Evolutionary conservation across 2,113 vertebrate genomes (phyloP), one percentile per base, ranked within the genome.

Genomic region (Scortum barcoo): DNA sequence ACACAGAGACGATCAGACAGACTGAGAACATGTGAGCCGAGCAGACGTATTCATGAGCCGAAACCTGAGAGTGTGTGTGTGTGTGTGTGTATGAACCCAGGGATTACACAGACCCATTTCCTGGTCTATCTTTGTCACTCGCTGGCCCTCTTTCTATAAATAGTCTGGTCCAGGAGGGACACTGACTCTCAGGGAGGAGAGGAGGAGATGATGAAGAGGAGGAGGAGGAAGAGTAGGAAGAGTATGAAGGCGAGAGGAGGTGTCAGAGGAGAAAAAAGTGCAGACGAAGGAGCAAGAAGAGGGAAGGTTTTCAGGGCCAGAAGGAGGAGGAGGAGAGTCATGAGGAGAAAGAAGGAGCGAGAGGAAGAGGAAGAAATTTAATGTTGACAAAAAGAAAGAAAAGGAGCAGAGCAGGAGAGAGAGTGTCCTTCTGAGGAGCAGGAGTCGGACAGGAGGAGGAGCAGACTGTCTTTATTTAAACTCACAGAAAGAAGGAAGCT

Each of bases 61-160:
- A 50, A 68, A 50, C 65, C 65, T 67, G 44, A 7, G 66, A 38
- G 81, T 72, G 74, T 66, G 67, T 67, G 33, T 62, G 36, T 22
- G 78, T 4, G 71, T 50, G 58, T 22, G 50, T 30, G 79, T 54
- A 68, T 70, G 82, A 42, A 83, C 69, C 91, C 79, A 79, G 91
- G 81, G 89, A 93, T 89, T 86, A 87, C 77, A 90, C 85, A 92
- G 93, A 93, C 93, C 93, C 91, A 93, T 84, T 94, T 95, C 86
- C 86, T 90, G 72, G 42, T 22, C 92, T 95, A 93, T 94, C 87
- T 94, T 90, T 91, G 88, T 88, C 86, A 20, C 26, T 84, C 40
- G n/a, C 77, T 75, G 78, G 86, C 61, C 87, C 90, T 92, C 66
- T 89, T 93, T 90, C 93, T 93, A 93, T 87, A 86, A 91, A 93